A percentile compares a stretch with the other conserved stretches of the same genome.
phyloP scores from a whole-genome alignment of 2,888 invertebrate genomes.

The Nesidiocoris tenuis region DNA sequence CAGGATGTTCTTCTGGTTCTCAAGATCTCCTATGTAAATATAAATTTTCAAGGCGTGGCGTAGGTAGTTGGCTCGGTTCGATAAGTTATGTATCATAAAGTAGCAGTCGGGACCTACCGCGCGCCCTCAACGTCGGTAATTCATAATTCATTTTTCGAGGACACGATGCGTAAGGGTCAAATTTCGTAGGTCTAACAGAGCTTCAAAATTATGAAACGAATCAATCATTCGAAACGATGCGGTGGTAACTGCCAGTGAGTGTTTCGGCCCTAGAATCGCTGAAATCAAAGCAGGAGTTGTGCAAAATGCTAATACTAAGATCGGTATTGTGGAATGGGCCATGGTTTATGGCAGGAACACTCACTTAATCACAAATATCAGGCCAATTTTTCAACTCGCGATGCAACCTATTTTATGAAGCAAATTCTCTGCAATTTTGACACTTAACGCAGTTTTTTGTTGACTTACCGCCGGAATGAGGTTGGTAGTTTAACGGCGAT shows the following conservation, averaged over 20 bases:
- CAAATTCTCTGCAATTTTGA: no score
- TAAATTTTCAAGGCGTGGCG: conserved; percentile 42
- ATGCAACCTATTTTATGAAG: no score
- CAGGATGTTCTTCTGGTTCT: conserved; percentile 18
- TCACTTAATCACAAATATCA: no score
- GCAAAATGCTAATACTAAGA: no score
- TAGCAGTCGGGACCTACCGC: conserved; percentile 42
- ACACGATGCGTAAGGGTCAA: background rate
- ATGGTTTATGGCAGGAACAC: no score
- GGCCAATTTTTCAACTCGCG: no score
- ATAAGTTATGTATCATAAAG: conserved; percentile 43
- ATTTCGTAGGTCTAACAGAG: background rate
- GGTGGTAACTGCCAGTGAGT: background rate
- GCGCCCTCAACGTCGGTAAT: conserved; percentile 26
- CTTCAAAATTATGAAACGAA: background rate
- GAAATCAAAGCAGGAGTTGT: no score
- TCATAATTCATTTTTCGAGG: conserved; percentile 37
- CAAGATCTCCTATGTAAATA: conserved; percentile 40
- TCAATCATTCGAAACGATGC: background rate
- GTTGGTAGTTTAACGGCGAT: no score
- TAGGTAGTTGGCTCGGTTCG: conserved; percentile 33
- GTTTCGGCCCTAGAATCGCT: no score
- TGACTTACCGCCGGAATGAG: no score
- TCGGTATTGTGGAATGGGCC: no score
- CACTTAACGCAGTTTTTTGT: no score